These are phyloP conservation scores for Zootoca vivipara DNA, from an alignment of 2,113 vertebrate genomes.

Conservation along the genomic window DNA sequence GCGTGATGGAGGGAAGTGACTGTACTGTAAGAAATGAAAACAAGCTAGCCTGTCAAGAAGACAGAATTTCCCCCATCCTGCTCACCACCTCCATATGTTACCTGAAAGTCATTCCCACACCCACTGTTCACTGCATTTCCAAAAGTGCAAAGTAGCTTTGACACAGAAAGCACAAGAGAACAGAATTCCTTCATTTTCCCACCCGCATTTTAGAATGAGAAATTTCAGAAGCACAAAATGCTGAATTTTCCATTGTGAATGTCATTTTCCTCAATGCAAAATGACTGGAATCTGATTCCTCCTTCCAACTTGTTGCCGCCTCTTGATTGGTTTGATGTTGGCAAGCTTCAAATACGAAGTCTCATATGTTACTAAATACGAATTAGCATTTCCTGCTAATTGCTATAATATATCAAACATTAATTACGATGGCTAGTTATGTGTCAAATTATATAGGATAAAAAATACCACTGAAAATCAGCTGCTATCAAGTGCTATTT, in stretches of 20 bases:
- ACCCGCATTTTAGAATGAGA: no score
- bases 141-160: background rate
- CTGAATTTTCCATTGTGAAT: background rate
- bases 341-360: background rate
- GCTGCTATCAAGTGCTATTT: background rate
- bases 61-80: background rate
- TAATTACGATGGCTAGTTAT: background rate
- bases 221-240: background rate
- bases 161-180: background rate
- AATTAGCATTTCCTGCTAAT: background rate
- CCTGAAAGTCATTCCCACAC: background rate
- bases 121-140: no score
- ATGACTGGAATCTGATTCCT: no score
- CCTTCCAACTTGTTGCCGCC: background rate
- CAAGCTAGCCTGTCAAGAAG: background rate
- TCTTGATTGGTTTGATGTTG: background rate
- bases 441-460: background rate
- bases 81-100: background rate
- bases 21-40: background rate
- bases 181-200: background rate
- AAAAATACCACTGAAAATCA: background rate
- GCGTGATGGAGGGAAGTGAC: background rate
- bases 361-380: background rate
- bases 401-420: background rate
- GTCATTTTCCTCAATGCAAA: background rate